Base-by-base conservation (phyloP, 2,113 vertebrate genomes). In the Myanophis thanlyinensis region DNA sequence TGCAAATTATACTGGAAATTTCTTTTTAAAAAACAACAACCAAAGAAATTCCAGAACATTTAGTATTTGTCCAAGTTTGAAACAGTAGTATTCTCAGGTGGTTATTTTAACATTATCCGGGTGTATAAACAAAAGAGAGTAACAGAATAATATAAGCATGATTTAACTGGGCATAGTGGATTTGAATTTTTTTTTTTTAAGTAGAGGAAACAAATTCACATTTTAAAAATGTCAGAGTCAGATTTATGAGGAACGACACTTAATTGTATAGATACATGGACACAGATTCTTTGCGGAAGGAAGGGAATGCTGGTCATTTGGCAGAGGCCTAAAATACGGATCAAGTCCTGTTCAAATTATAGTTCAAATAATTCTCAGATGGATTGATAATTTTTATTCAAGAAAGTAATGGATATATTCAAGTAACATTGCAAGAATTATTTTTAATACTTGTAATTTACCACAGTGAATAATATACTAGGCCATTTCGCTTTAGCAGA, bases 1-100 rank as follows among this genome's bases (percentile, higher is more conserved):
- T 93, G 44, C 44, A 95, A 94, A 93, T n/a, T 46, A 87, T 35
- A 86, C 1, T 91, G 91, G 59, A n/a, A 12, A 59, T 92, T 1
- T 1, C 27, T 93, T 56, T 92, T 48, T 22, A 35, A 40, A 80
- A 40, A 80, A 80, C 67, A 80, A n/a, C 59, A 67, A 80, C 73
- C 40, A 80, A 40, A 80, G 35, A 93, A n/a, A 87, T 92, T 80
- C 84, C 85, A 85, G 15, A 46, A 90, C 87, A 59, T 90, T 87
- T 54, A 93, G 80, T 47, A 93, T 96, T 94, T 87, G 88, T 35
- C 62, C 92, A 88, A 22, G 86, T 86, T 48, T 92, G 47, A 94
- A 87, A 87, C 52, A 85, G 90, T 87, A 86, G 80, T 30, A 67
- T 86, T 90, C 30, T 62, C 56, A 94, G 46, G 86, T 30, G 48